Base-by-base conservation (phyloP, 1,140 invertebrate species). In the Drosophila obscura region DNA sequence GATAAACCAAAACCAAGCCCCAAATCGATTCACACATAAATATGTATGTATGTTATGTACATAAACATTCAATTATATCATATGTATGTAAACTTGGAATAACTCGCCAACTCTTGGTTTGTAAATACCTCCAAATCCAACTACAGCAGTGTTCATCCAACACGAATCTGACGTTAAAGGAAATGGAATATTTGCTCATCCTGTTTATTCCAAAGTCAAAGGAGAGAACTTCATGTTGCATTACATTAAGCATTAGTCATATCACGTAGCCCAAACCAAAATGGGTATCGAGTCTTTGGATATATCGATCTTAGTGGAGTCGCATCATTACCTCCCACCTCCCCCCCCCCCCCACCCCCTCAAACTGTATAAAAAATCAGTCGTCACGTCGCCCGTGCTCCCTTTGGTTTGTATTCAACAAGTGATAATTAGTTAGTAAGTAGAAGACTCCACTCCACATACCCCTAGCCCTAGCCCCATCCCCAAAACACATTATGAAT, bases 391-490 rank as follows among this genome's bases (percentile, higher is more conserved):
- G 28, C 35, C n/a, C 73, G 56, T 55, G 56, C 55, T 55, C 73
- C 73, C 43, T 55, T 84, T 65, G 56, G 63, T 87, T 81, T 87
- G 73, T 67, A 73, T 78, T 72, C 68, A 87, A 85, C 74, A 82
- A 87, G 82, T 85, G 82, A 85, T 85, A 85, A 85, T 78, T 85
- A 85, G 82, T 35, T 59, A 64, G 78, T 85, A 85, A 85, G 82
- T 77, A 85, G 72, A 65, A 22, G 59, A 65, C 16, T 56, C 43
- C n/a, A 19, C 19, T 19, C 4, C 52, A 35, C n/a, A n/a, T 8
- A 9, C 31, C 31, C 51, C 8, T 11, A 15, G 9, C 19, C 2
- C 50, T 46, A 56, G 48, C 52, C 48, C 55, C 0, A 31, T 31
- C 61, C 28, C 46, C 16, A 16, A 16, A 16, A n/a, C 61, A 49